These are phyloP conservation scores for Gasterosteus aculeatus DNA, from an alignment of 2,113 vertebrate genomes.

Conservation along the genomic window DNA sequence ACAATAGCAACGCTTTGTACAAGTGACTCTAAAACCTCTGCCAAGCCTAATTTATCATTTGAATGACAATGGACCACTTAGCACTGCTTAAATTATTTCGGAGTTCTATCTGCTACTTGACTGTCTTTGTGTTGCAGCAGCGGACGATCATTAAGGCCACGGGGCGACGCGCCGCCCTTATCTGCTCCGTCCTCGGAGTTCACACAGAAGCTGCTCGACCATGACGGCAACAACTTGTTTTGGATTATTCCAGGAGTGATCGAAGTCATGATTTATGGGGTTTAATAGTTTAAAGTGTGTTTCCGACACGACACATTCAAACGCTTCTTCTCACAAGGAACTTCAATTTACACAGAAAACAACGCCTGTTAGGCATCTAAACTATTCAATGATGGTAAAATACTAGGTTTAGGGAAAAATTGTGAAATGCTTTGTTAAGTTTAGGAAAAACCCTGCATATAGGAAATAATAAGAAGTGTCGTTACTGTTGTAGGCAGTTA, in stretches of 20 bases:
- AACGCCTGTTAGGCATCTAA: not conserved
- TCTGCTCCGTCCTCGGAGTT: constrained; percentile 75
- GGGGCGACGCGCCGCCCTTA: constrained; percentile 76
- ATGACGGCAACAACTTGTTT: constrained; percentile 57
- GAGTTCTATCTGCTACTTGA: constrained; percentile 77
- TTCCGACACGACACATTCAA: too few species aligned
- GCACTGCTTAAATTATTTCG: constrained; percentile 81
- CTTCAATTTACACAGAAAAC: not conserved
- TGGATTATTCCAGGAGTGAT: constrained; percentile 30
- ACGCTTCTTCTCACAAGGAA: not conserved
- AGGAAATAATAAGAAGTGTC: not conserved
- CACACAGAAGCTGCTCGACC: constrained; percentile 69
- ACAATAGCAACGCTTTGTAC: constrained; percentile 83
- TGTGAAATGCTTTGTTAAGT: not conserved
- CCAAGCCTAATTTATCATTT: constrained; percentile 85
- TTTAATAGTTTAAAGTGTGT: constrained; percentile 1
- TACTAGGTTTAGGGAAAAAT: too few species aligned
- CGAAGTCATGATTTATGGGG: constrained; percentile 48
- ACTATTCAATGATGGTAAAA: not conserved
- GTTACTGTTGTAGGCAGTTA: not conserved
- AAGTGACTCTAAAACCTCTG: constrained; percentile 82
- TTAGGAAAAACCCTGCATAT: not conserved
- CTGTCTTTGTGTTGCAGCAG: constrained; percentile 76
- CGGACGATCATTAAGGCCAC: constrained; percentile 77
- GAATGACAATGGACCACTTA: constrained; percentile 85